Conservation (phyloP, 2,113 vertebrate genomes). For the Proteles cristata region DNA sequence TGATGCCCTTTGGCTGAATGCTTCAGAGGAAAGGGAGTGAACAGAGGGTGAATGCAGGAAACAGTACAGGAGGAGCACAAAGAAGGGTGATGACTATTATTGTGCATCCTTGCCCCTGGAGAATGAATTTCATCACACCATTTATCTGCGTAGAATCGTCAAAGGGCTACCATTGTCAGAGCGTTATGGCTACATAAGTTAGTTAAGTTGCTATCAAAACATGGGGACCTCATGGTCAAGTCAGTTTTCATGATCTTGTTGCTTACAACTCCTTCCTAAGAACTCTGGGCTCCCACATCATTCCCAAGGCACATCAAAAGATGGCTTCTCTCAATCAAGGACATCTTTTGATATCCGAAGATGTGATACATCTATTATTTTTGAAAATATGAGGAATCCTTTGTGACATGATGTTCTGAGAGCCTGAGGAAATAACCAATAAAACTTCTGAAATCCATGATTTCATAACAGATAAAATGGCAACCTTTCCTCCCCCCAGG, state of each 20-base stretch:
- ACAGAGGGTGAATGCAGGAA: neutral
- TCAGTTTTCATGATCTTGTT: neutral
- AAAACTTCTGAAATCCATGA: neutral
- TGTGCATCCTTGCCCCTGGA: neutral
- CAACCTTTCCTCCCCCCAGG: neutral
- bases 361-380: neutral
- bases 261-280: neutral
- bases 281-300: neutral
- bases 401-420: neutral
- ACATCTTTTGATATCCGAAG: neutral
- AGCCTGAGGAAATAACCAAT: neutral
- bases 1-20: neutral
- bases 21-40: neutral
- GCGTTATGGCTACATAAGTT: neutral
- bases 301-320: neutral
- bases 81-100: rapidly evolving
- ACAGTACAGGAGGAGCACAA: neutral
- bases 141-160: neutral
- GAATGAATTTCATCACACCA: neutral
- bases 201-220: neutral
- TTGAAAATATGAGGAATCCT: neutral
- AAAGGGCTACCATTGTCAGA: too few species aligned
- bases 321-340: neutral
- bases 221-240: neutral
- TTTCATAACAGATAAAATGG: neutral